Evolutionary conservation across 1,140 invertebrate species (phyloP).

Genomic region (Cydia strobilella): DNA sequence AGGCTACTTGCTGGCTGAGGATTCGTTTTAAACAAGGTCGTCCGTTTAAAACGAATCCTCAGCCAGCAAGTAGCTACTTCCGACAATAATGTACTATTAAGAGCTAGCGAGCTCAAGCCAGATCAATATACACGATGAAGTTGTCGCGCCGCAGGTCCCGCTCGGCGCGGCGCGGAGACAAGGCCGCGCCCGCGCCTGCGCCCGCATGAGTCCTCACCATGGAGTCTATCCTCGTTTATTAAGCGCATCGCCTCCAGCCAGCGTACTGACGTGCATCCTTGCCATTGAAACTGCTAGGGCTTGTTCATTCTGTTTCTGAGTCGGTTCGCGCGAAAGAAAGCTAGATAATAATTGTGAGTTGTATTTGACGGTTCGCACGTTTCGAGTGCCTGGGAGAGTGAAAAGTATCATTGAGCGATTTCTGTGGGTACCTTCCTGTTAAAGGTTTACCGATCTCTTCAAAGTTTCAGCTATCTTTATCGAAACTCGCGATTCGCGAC

Average conservation of each 20-base stretch:
- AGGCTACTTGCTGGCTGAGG: too few species aligned
- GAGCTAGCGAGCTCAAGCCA: slow-evolving; percentile 41
- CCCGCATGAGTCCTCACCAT: slow-evolving; percentile 73
- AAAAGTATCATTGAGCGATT: not conserved
- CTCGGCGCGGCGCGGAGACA: slow-evolving; percentile 65
- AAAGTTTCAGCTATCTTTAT: not conserved
- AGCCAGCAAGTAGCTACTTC: too few species aligned
- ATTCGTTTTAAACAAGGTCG: too few species aligned
- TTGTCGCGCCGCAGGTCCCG: slow-evolving; percentile 67
- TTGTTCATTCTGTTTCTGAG: not conserved
- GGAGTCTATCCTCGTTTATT: slow-evolving; percentile 77
- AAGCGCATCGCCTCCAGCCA: slow-evolving; percentile 56
- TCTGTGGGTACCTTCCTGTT: too few species aligned
- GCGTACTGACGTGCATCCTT: slow-evolving; percentile 43
- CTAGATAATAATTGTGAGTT: not conserved
- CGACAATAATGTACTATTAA: too few species aligned
- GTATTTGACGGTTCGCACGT: not conserved
- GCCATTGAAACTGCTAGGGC: slow-evolving; percentile 56
- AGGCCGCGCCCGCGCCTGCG: slow-evolving; percentile 36
- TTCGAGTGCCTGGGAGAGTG: not conserved
- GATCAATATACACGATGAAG: slow-evolving; percentile 72
- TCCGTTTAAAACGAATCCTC: too few species aligned
- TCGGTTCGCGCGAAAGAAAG: not conserved
- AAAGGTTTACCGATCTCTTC: not conserved
- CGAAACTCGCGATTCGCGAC: too few species aligned